Evolutionary conservation across 2,888 invertebrate genomes (phyloP), one percentile per base, ranked within the genome.

Genomic region (Anorthoa munda): DNA sequence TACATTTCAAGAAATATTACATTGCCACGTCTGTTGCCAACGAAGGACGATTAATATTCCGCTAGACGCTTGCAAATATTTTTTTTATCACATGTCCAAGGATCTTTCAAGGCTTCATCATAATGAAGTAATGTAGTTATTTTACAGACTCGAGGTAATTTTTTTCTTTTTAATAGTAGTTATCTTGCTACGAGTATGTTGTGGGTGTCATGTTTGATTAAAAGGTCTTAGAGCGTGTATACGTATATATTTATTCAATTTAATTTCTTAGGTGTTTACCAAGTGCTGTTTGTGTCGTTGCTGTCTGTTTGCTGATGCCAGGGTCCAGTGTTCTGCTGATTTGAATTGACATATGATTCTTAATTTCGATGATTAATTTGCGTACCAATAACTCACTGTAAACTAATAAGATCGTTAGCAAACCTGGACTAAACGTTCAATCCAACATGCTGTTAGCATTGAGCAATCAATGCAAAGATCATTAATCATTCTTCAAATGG

Each of bases 191-290:
- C 31, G 31, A 39, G 39, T 39, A 39, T 9, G n/a, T 23, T 63
- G 58, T 39, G 51, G 26, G 51, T 21, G n/a, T 39, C 15, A 63
- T 51, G 31, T 79, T 53, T 58, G 46, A 63, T 73, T 26, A 75
- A 72, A 50, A 60, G 18, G 13, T 61, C 46, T 45, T n/a, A 50
- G 45, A 72, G 50, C n/a, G n/a, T 45, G n/a, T 56, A 18, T 75
- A 45, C 15, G 15, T 46, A 7, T 51, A 71, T 4, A 48, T 55
- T 39, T 12, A 51, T 46, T 4, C 23, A 58, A 58, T 58, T 56
- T n/a, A 26, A 58, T 61, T 18, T n/a, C 50, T 56, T 73, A 3
- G 7, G 23, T 61, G 18, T 45, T 45, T 55, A 26, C 17, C 2
- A 11, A 51, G 50, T 13, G 4, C 18, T 55, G 51, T 31, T 48